Percentiles rank a stretch among this genome's conserved stretches.
Conservation (phyloP, 2,888 invertebrate genomes). For the Lochmaea capreae region DNA sequence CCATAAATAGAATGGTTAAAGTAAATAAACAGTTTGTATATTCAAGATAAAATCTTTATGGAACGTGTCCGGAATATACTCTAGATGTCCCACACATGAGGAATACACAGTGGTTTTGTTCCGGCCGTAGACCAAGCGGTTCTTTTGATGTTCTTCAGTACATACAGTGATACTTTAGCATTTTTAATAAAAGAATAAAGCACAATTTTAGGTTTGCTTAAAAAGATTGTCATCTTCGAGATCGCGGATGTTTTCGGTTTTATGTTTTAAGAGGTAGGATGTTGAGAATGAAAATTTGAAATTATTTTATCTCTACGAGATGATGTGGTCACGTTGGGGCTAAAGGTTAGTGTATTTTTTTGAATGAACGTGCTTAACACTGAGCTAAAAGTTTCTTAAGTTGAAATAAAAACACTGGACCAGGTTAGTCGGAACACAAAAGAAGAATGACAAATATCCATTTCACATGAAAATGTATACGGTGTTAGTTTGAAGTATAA, state of each 20-base stretch:
- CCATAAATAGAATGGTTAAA: constrained; percentile 10
- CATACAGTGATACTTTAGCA: constrained; percentile 28
- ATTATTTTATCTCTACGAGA: constrained; percentile 14
- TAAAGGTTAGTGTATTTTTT: constrained; percentile 6
- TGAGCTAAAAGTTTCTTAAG: background rate
- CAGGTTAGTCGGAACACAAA: too few relatives aligned
- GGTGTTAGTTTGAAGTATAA: too few relatives aligned
- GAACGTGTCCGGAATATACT: constrained; percentile 53
- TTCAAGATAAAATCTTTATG: constrained; percentile 36
- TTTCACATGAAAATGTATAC: too few relatives aligned
- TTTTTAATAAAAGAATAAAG: constrained; percentile 4
- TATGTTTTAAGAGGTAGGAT: background rate
- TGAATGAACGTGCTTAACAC: constrained; percentile 26
- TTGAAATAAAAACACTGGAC: background rate
- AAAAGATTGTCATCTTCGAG: constrained; percentile 47
- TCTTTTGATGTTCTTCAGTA: constrained; percentile 46
- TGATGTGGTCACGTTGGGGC: constrained; percentile 2
- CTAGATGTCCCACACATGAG: constrained; percentile 53
- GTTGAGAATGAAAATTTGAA: constrained; percentile 21
- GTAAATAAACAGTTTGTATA: constrained; percentile 15
- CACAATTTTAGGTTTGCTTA: constrained; percentile 4
- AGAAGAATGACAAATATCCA: too few relatives aligned
- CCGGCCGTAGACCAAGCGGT: constrained; percentile 47
- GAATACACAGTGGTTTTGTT: constrained; percentile 52
- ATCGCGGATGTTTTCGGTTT: constrained; percentile 36